These are phyloP conservation scores for Mus pahari DNA, from an alignment of 2,113 vertebrate genomes.

Conservation along the genomic window DNA sequence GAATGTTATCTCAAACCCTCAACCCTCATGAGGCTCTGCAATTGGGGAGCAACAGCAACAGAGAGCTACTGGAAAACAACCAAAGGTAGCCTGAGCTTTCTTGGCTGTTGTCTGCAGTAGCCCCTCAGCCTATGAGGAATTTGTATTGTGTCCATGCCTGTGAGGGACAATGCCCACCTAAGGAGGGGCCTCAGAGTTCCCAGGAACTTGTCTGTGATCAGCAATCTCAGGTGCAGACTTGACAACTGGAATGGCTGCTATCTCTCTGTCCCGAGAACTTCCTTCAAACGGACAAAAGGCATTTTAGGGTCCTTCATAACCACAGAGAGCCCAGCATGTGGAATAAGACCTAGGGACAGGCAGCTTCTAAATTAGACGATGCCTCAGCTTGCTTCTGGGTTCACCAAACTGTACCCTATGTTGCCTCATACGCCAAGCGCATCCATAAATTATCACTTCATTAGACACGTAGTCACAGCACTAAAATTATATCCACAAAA, in stretches of 20 bases:
- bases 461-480: constrained; percentile 78
- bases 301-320: neutral
- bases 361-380: constrained; percentile 64
- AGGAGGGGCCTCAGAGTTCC: neutral
- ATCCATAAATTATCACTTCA: constrained; percentile 82
- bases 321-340: neutral
- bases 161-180: neutral
- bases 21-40: neutral
- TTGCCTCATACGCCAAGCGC: constrained; percentile 54
- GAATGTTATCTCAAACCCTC: neutral
- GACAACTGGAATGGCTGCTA: neutral
- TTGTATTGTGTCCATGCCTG: neutral
- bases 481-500: constrained; percentile 77
- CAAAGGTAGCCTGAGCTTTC: neutral
- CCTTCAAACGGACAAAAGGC: neutral
- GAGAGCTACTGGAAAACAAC: neutral
- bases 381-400: constrained; percentile 75
- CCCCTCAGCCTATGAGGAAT: neutral
- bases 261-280: neutral
- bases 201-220: neutral
- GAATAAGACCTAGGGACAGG: neutral
- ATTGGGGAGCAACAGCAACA: neutral
- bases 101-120: too few relatives aligned
- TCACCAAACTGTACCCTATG: constrained; percentile 68
- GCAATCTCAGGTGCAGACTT: neutral